Evolutionary conservation across 2,888 invertebrate species (phyloP).

Genomic region (Cerastis rubricosa): DNA sequence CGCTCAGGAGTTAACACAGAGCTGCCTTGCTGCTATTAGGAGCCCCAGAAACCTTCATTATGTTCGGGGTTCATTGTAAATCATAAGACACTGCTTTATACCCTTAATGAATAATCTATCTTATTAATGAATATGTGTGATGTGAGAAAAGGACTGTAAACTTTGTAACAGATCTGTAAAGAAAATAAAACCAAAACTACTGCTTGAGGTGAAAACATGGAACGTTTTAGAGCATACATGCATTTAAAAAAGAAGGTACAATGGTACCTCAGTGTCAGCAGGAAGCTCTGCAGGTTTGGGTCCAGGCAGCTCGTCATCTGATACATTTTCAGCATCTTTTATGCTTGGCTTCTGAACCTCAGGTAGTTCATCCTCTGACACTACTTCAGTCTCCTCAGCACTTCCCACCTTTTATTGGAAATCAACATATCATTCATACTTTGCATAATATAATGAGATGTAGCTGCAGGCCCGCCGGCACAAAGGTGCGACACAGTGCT

Average conservation of each 20-base stretch:
- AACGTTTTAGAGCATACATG: not conserved
- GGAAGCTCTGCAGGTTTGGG: slow-evolving; percentile 93
- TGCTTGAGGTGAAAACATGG: not conserved
- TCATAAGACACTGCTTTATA: not conserved
- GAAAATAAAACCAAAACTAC: not conserved
- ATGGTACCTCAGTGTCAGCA: slow-evolving; percentile 92
- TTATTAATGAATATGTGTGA: not conserved
- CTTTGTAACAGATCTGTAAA: not conserved
- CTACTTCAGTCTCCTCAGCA: slow-evolving; percentile 95
- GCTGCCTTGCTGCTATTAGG: not conserved
- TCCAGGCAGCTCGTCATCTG: slow-evolving; percentile 94
- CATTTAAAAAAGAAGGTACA: not conserved
- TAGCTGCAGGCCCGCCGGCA: not conserved
- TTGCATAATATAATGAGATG: not conserved
- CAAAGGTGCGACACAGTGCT: not conserved
- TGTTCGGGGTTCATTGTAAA: not conserved
- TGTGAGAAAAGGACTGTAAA: not conserved
- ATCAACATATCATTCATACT: slow-evolving; percentile 19
- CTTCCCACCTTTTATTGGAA: slow-evolving; percentile 80
- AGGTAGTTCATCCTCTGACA: slow-evolving; percentile 96
- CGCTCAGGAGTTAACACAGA: not conserved
- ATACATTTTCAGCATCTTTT: slow-evolving; percentile 96
- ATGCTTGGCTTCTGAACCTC: slow-evolving; percentile 94
- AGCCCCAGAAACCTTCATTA: not conserved
- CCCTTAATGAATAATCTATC: not conserved